phyloP scores from a whole-genome alignment of 1,140 invertebrate species.

The Micrasema minimum region DNA sequence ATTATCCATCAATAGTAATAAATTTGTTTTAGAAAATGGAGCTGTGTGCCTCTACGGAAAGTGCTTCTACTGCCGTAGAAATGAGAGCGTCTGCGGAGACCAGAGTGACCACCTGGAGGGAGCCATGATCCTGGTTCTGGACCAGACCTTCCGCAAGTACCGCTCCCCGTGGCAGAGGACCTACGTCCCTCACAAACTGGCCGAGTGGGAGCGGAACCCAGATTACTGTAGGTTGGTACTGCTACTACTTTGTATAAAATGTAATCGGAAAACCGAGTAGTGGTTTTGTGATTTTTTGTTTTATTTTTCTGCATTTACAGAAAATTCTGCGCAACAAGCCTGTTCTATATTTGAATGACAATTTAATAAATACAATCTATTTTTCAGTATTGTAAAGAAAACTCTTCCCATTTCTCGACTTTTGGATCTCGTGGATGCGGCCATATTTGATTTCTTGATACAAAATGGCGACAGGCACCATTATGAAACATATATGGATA shows the following conservation, averaged over 20 bases:
- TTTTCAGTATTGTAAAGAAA: constrained; percentile 64
- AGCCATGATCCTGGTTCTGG: constrained; percentile 85
- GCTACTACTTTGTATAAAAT: neutral
- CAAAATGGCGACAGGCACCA: constrained; percentile 96
- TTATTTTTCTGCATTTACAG: too few species aligned
- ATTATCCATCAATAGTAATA: constrained; percentile 61
- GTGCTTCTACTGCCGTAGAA: constrained; percentile 87
- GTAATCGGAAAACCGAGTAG: too few species aligned
- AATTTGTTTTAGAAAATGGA: constrained; percentile 59
- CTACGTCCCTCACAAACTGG: constrained; percentile 79
- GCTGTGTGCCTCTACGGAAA: constrained; percentile 86
- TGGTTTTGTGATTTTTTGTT: too few species aligned
- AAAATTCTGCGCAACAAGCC: too few species aligned
- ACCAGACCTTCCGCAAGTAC: constrained; percentile 74
- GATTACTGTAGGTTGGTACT: constrained; percentile 79
- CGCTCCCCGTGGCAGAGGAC: constrained; percentile 91
- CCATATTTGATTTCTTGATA: constrained; percentile 93
- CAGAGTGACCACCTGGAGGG: constrained; percentile 79
- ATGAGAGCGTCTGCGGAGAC: constrained; percentile 84
- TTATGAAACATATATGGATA: constrained; percentile 84
- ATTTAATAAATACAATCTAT: too few species aligned
- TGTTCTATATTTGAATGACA: too few species aligned
- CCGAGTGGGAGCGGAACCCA: constrained; percentile 83
- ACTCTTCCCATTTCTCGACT: constrained; percentile 71
- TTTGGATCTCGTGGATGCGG: constrained; percentile 86